These are phyloP conservation scores for Cheirogaleus medius DNA, from an alignment of 2,113 vertebrate genomes.

Conservation along the genomic window DNA sequence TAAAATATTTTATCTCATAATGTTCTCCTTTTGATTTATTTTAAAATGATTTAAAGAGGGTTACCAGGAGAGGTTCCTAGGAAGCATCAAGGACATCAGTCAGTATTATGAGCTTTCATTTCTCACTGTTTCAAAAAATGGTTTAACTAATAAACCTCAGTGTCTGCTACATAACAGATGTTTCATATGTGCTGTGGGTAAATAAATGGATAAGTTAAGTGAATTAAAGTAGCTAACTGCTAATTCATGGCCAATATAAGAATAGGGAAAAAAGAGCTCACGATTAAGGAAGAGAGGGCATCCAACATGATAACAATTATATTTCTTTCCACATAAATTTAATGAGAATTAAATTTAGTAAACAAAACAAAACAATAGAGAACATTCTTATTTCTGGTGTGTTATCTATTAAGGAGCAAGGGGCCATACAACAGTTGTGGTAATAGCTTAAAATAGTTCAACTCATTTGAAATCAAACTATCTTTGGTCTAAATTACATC, in stretches of 20 bases:
- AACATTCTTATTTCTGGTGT: background rate
- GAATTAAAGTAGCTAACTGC: background rate
- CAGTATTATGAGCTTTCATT: background rate
- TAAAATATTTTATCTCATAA: background rate
- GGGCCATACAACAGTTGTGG: background rate
- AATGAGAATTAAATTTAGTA: background rate
- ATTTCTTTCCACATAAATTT: background rate
- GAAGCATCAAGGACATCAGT: background rate
- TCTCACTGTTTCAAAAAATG: background rate
- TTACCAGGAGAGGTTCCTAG: background rate
- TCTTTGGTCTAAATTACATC: background rate
- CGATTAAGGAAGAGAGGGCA: background rate
- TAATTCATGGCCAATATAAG: background rate
- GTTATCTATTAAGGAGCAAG: background rate
- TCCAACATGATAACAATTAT: background rate
- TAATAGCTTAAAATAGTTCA: background rate
- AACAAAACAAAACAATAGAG: background rate
- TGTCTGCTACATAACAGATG: background rate
- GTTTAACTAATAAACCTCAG: background rate
- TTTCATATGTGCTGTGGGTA: background rate
- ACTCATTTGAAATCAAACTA: background rate
- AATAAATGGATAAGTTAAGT: slow-evolving; percentile 12
- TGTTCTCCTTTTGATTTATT: background rate
- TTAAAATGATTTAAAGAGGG: background rate
- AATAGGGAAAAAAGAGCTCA: background rate